These are phyloP conservation scores for Plumapathes pennacea DNA, from an alignment of 92 coral and sea anemone species.

Conservation along the genomic window DNA sequence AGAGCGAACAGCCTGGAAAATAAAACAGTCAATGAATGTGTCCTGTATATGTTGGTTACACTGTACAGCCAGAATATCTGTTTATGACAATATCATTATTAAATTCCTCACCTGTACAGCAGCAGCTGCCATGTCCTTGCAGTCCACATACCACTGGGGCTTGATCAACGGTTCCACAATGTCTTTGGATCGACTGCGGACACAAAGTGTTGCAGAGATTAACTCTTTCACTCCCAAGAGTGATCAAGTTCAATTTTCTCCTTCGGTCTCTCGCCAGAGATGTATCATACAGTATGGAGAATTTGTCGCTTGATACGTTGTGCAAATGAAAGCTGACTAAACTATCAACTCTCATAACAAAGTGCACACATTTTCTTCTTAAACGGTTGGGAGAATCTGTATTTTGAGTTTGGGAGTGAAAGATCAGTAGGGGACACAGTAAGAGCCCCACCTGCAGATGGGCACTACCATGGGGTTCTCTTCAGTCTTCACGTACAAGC, in stretches of 20 bases:
- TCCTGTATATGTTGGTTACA: neutral
- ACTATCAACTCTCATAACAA: no score
- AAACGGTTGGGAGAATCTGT: no score
- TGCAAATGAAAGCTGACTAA: no score
- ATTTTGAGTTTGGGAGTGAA: no score
- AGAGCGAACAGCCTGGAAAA: conserved; percentile 75
- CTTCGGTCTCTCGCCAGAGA: no score
- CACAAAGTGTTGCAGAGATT: no score
- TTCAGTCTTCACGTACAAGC: conserved; percentile 81
- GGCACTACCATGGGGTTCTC: conserved; percentile 99
- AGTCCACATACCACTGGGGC: conserved; percentile 99
- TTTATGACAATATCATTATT: neutral
- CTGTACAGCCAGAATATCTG: neutral
- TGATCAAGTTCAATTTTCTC: no score
- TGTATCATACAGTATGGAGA: no score
- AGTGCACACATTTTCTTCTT: no score
- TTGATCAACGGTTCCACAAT: conserved; percentile 97
- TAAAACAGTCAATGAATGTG: neutral
- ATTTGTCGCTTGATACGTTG: no score
- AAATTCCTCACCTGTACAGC: conserved; percentile 78
- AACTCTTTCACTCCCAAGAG: no score
- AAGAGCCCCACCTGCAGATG: conserved; percentile 90
- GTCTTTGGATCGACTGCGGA: conserved; percentile 93
- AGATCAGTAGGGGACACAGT: no score
- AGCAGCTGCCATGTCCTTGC: conserved; percentile 94